Base-by-base conservation (phyloP, 1,140 invertebrate genomes). In the Danaus plexippus region DNA sequence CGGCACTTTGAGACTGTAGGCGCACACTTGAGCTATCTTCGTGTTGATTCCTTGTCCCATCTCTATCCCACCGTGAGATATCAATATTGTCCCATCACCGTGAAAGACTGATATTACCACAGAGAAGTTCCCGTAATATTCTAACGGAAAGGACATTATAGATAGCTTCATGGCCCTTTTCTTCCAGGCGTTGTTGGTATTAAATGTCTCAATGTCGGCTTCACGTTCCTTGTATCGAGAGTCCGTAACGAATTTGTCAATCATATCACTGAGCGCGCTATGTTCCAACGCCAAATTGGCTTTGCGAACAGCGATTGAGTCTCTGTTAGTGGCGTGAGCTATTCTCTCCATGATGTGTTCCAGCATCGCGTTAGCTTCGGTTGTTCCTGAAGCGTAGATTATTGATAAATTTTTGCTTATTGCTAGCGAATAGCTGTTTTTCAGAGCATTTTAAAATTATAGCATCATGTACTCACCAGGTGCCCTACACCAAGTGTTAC, bases 311-410 rank as follows among this genome's bases (percentile, higher is more conserved):
- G 93, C 90, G 1, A 91, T 59, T 0, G 94, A 90, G 85, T 96
- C 94, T 67, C 90, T 89, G 2, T 89, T 88, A 1, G 92, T 78
- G 6, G 73, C 83, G 49, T 89, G 88, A 1, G 94, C 91, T 58
- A 96, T 93, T 70, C 95, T 92, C 61, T 97, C 94, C 90, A 97
- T 95, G 15, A 97, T 91, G 54, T 90, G 91, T 80, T 97, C 96
- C 15, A 92, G 90, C 63, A 92, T 88, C 6, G 89, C 90, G 5
- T 91, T 78, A 4, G 82, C 92, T 83, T 95, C 93, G 1, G 90
- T 89, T 1, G 91, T 90, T 15, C 89, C 92, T 92, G 66, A 11
- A 85, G 85, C 43, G 4, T 22, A 51, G 15, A 15, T n/a, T n/a
- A 15, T 12, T 12, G n/a, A 2, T 1, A 32, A 48, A 48, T 32